Percentiles rank a stretch among this genome's conserved stretches.
Evolutionary conservation across 2,888 invertebrate species (phyloP).

Genomic region (Urechis unicinctus): DNA sequence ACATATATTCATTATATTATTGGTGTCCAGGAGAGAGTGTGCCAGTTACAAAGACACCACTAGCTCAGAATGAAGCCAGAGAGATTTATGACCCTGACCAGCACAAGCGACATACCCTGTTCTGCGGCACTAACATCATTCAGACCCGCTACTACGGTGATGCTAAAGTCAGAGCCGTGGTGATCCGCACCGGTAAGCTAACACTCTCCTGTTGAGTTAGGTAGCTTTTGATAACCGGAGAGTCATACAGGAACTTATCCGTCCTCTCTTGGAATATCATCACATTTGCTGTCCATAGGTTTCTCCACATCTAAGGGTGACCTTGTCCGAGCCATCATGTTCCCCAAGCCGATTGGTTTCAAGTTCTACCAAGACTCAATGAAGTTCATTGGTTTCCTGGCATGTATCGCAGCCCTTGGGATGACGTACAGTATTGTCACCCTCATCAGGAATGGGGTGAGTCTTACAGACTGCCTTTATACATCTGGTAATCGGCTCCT

Average conservation of each 20-base stretch:
- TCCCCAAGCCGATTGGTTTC: conserved; percentile 91
- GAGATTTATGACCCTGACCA: conserved; percentile 70
- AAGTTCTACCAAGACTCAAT: conserved; percentile 84
- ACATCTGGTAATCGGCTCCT: too few relatives aligned
- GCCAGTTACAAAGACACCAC: conserved; percentile 86
- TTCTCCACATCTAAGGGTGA: conserved; percentile 85
- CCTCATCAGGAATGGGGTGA: conserved; percentile 54
- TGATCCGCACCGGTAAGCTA: conserved; percentile 64
- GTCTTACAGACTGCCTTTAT: background rate
- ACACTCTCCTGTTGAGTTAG: too few relatives aligned
- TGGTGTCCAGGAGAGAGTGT: conserved; percentile 75
- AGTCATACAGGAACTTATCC: too few relatives aligned
- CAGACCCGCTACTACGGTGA: conserved; percentile 84
- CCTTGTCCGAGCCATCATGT: conserved; percentile 84
- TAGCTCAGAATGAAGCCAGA: conserved; percentile 56
- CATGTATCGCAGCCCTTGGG: conserved; percentile 71
- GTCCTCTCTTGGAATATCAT: background rate
- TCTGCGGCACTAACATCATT: conserved; percentile 82
- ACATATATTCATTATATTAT: background rate
- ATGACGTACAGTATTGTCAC: conserved; percentile 77
- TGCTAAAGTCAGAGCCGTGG: conserved; percentile 69
- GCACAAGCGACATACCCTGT: conserved; percentile 81
- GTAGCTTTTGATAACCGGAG: too few relatives aligned
- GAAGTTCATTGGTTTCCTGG: conserved; percentile 71
- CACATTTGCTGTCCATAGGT: conserved; percentile 48